Base-by-base conservation (phyloP, 2,797 vertebrate species). In the Chelmon rostratus region DNA sequence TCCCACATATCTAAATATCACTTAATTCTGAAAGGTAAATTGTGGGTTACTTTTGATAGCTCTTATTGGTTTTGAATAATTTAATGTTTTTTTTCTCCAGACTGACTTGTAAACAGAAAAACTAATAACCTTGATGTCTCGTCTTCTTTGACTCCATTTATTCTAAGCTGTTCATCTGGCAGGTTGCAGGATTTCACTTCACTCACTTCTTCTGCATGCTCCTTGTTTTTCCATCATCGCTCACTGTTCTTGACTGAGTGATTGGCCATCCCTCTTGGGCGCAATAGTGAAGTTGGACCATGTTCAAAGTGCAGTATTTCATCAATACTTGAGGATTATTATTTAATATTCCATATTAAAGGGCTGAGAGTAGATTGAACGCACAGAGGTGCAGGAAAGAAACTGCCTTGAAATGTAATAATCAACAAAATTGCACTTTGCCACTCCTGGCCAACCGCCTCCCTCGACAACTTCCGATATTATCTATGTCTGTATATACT, bases 401-500 rank as follows among this genome's bases (percentile, higher is more conserved):
- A 79, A 73, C 38, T 57, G 16, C n/a, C 53, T 46, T 61, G 47
- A 80, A 82, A 79, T 68, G 19, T 70, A 65, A 64, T 73, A 76
- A 88, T 79, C 66, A 84, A 57, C 61, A 66, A 68, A 87, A 74
- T 63, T 64, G 66, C 23, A 54, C 68, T 79, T 68, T 65, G 67
- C 23, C 1, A 11, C 42, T 68, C 8, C 19, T 21, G 66, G 63
- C 57, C 69, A 76, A 38, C 40, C 35, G 37, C 37, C 25, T 75
- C 76, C 42, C 40, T 64, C 35, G 58, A 70, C 65, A 66, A 50
- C 62, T 56, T 33, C 12, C 6, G 12, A 54, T 62, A 71, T 65
- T 73, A 40, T 47, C n/a, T 67, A 10, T 33, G 8, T 16, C 42
- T 72, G 42, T 46, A 37, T 21, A 10, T 50, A 21, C 21, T 54